Evolutionary conservation across 2,888 invertebrate species (phyloP), one percentile per base, ranked within the genome.

Genomic region (Chaetogeoica ovagalla): DNA sequence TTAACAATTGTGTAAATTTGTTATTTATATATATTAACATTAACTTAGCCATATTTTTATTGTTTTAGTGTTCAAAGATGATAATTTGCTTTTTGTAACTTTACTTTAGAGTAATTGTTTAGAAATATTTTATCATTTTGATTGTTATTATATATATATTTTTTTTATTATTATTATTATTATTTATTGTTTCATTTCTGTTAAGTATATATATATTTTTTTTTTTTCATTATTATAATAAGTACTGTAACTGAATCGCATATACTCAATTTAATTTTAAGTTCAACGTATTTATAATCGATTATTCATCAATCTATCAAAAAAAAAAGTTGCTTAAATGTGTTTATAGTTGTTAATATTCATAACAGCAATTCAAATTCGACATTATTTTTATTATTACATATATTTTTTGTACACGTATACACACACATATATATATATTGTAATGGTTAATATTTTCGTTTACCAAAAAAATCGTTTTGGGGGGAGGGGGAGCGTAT

Each of bases 81-180:
- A 69, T 62, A 69, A 74, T 69, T 55, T 77, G 77, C 77, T 77
- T 77, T 77, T 69, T 77, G 77, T 69, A 77, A 77, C 59, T 76
- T 62, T 68, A 59, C 39, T 59, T 43, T 68, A 76, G 62, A 68
- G n/a, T 59, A 65, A 55, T 55, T 74, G 55, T 65, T 55, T 66
- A 66, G 75, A 68, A 15, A 76, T 69, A 68, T 62, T 52, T 62
- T 77, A 77, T 77, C 60, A 69, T 69, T n/a, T 77, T 69, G 60
- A 69, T 77, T 77, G 77, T 77, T 77, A 77, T 77, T 75, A 68
- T 59, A 68, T 55, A 21, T 66, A 66, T 66, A 23, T 63, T 48
- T 48, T 72, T 72, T 63, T 73, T 57, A 48, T 76, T 59, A 68
- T 37, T 48, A 60, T 68, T 68, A 48, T 48, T 48, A 13, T 48